Evolutionary conservation across 2,797 vertebrate genomes (phyloP).

Genomic region (Pangasius mekongensis): DNA sequence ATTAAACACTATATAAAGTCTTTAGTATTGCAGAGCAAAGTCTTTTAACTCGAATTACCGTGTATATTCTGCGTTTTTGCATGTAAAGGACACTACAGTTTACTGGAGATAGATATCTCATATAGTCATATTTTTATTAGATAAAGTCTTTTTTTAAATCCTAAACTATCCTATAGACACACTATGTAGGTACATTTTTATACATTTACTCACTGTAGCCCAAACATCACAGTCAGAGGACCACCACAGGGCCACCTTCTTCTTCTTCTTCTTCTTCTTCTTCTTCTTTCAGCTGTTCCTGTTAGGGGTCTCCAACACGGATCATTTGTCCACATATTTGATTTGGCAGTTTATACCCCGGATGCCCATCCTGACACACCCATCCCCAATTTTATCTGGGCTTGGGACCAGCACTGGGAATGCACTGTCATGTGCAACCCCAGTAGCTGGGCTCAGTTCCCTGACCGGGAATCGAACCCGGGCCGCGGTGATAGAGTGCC

Average conservation of each 20-base stretch:
- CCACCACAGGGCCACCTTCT: no score
- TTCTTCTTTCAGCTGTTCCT: no score
- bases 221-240: background rate
- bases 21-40: background rate
- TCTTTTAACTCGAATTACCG: background rate
- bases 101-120: background rate
- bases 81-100: background rate
- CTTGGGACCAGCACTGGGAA: no score
- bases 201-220: background rate
- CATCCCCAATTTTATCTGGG: no score
- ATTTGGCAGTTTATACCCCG: no score
- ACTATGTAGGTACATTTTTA: background rate
- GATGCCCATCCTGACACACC: no score
- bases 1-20: no score
- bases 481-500: slow-evolving; percentile 74
- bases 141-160: background rate
- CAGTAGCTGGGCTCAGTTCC: slow-evolving; percentile 55
- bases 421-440: no score
- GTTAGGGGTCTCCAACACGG: no score
- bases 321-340: no score
- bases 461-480: slow-evolving; percentile 78
- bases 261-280: no score
- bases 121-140: background rate
- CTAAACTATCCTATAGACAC: background rate
- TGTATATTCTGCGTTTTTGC: background rate